phyloP scores from a whole-genome alignment of 2,113 vertebrate species.

The Falcunculus frontatus region DNA sequence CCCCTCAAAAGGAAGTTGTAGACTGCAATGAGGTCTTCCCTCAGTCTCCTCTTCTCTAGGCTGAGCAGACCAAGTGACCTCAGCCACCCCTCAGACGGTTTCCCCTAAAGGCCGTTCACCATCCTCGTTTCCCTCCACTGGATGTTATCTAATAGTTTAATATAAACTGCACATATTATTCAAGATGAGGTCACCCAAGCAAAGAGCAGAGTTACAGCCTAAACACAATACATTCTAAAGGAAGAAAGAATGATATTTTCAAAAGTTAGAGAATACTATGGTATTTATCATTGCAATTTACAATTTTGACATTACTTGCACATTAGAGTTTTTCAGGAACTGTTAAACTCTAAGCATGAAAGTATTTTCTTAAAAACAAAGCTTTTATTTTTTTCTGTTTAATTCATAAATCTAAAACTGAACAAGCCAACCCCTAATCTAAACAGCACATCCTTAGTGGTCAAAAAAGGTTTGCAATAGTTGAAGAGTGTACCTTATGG shows the following conservation, averaged over 20 bases:
- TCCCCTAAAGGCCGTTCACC: neutral
- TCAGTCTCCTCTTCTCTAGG: neutral
- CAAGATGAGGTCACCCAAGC: neutral
- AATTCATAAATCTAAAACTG: neutral
- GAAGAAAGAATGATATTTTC: neutral
- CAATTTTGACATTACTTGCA: neutral
- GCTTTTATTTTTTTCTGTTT: neutral
- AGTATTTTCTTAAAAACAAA: neutral
- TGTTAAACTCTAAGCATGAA: neutral
- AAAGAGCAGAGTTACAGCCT: neutral
- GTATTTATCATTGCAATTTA: neutral
- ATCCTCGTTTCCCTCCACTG: neutral
- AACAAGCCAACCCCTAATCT: neutral
- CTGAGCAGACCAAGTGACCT: neutral
- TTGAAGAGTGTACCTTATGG: accelerated
- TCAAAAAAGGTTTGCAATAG: neutral
- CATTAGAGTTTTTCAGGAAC: neutral
- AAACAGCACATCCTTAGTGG: neutral
- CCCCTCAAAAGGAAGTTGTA: neutral
- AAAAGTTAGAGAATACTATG: neutral
- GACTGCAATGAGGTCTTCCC: neutral
- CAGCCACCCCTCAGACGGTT: accelerated
- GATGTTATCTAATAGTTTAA: neutral
- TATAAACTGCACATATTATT: neutral
- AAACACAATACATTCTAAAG: neutral